Evolutionary conservation across 2,113 vertebrate species (phyloP), one percentile per base, ranked within the genome.

Genomic region (Neodon shergylaensis): DNA sequence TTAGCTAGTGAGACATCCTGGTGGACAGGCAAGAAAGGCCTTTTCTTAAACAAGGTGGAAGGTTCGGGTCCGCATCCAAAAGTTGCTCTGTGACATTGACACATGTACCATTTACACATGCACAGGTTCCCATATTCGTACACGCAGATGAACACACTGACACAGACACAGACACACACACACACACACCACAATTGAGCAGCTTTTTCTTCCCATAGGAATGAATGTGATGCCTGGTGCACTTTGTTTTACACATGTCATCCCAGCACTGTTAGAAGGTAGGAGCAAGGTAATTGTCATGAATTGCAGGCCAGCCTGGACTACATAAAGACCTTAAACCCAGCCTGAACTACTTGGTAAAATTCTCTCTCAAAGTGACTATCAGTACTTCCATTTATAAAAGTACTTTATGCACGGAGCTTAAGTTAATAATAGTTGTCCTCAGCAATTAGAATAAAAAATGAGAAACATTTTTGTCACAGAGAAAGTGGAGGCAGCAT

Each of bases 151-250:
- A n/a, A 24, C 72, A 78, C 31, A 44, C 54, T 4, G 7, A 76
- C 77, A 39, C 54, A 61, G 21, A 26, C 16, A 52, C 9, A n/a
- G 4, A 79, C 17, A 52, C 79, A 82, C 19, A n/a, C 78, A n/a
- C 70, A 72, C 36, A 72, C 36, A 39, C 17, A 39, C 17, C 68
- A 17, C 33, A 28, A 19, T 2, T 63, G 63, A n/a, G 24, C 3
- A 36, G 39, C 42, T 49, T 92, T 97, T 90, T n/a, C 26, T 95
- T n/a, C 9, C 66, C 94, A 4, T 39, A 66, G 63, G 68, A 82
- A 22, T 72, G 84, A 36, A 19, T 24, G 24, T 58, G 6, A 54
- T 17, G 36, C 47, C 47, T 39, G 49, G 5, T 39, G 36, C 5
- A 54, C 22, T 39, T 54, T n/a, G 6, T 1, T 4, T 8, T n/a